Evolutionary conservation across 1,140 invertebrate species (phyloP).

Genomic region (Apis mellifera): DNA sequence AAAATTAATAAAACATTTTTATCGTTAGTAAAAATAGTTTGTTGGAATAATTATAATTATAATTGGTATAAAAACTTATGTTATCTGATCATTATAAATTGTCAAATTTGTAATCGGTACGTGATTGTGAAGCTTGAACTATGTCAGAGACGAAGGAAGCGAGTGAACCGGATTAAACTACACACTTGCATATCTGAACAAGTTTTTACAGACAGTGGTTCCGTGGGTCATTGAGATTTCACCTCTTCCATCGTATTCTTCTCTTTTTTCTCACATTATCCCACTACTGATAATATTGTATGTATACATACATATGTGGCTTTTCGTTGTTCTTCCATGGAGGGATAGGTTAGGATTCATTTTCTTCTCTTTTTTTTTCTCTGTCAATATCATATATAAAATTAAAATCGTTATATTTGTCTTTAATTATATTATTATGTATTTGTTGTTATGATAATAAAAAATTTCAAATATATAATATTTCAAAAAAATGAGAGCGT

Average conservation of each 20-base stretch:
- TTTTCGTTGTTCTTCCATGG: neutral
- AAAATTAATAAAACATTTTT: no score
- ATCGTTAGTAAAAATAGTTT: neutral
- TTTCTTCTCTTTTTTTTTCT: neutral
- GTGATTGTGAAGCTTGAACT: slow-evolving; percentile 57
- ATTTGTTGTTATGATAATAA: neutral
- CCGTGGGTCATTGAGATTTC: slow-evolving; percentile 52
- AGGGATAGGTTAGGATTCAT: neutral
- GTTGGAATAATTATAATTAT: neutral
- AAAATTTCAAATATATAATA: no score
- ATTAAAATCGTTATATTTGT: slow-evolving; percentile 32
- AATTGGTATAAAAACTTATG: no score
- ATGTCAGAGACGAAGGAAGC: slow-evolving; percentile 33
- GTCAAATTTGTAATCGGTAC: neutral
- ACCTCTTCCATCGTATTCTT: slow-evolving; percentile 32
- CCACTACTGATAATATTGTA: slow-evolving; percentile 27
- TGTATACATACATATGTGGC: neutral
- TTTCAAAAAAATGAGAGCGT: neutral
- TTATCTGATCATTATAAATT: neutral
- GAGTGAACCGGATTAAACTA: slow-evolving; percentile 50
- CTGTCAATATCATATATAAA: no score
- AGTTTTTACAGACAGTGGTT: slow-evolving; percentile 60
- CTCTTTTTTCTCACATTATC: slow-evolving; percentile 34
- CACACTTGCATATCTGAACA: slow-evolving; percentile 55
- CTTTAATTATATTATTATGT: neutral